phyloP scores from a whole-genome alignment of 2,113 vertebrate genomes.

The Oplegnathus fasciatus region DNA sequence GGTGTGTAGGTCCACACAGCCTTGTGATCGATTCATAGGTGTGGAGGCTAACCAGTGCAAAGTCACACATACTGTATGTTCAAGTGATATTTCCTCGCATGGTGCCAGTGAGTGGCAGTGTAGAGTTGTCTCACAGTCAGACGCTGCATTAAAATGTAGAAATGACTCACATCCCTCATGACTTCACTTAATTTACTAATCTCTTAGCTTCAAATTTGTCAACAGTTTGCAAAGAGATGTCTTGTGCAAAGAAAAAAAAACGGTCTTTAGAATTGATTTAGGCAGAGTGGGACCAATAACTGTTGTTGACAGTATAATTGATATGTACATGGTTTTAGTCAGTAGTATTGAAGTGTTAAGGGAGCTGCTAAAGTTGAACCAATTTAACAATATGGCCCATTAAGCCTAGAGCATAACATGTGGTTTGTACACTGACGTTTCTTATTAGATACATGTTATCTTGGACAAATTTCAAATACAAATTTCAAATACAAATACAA shows the following conservation, averaged over 20 bases:
- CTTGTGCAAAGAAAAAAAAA: not conserved
- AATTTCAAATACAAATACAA: too few species aligned
- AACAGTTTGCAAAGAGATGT: not conserved
- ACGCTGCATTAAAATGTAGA: not conserved
- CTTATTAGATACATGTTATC: not conserved
- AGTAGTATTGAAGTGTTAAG: not conserved
- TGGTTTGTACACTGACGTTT: not conserved
- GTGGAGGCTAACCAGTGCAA: not conserved
- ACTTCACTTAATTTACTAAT: slow-evolving; percentile 1
- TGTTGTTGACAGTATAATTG: slow-evolving; percentile 12
- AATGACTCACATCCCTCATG: not conserved
- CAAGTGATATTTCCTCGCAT: not conserved
- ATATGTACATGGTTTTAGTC: not conserved
- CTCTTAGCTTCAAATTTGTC: not conserved
- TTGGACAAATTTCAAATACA: not conserved
- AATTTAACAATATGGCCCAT: not conserved
- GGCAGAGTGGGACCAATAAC: not conserved
- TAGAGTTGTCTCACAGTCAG: slow-evolving; percentile 6
- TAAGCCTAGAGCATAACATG: not conserved
- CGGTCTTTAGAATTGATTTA: not conserved
- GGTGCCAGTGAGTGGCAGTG: slow-evolving; percentile 42
- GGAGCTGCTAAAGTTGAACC: slow-evolving; percentile 14
- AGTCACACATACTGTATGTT: not conserved
- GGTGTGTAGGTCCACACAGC: not conserved
- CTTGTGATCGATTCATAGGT: not conserved